These are phyloP conservation scores for Dasyprocta punctata DNA, from an alignment of 2,113 vertebrate species.

Conservation along the genomic window DNA sequence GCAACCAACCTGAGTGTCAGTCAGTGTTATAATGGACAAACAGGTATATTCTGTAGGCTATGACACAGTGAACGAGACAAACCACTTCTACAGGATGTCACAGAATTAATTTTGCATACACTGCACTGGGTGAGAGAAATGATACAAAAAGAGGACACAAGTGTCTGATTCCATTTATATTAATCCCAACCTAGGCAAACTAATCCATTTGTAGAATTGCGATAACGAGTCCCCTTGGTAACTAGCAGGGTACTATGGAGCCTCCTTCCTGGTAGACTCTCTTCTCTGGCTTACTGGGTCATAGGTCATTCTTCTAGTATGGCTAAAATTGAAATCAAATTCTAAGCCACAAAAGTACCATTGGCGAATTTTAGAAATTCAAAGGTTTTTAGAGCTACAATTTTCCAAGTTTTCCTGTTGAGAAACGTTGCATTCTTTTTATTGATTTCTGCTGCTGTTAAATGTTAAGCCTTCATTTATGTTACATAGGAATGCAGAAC, in stretches of 20 bases:
- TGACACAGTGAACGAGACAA: background rate
- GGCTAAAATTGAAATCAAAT: background rate
- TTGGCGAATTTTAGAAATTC: background rate
- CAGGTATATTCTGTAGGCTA: background rate
- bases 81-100: background rate
- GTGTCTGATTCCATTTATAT: background rate
- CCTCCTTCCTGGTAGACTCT: background rate
- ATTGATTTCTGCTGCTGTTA: background rate
- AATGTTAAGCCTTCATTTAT: background rate
- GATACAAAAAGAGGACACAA: background rate
- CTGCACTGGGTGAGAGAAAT: background rate
- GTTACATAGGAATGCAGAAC: background rate
- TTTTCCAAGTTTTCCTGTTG: background rate
- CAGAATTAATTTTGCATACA: background rate
- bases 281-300: background rate
- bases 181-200: background rate
- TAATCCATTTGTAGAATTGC: background rate
- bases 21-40: background rate
- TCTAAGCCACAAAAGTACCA: background rate
- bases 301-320: background rate
- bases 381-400: background rate
- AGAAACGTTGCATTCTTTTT: background rate
- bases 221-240: background rate
- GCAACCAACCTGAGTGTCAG: background rate
- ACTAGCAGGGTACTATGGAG: accelerated